A percentile compares a stretch with the other conserved stretches of the same genome.
phyloP scores from a whole-genome alignment of 2,113 vertebrate genomes.

The Eudyptes chrysolophus region DNA sequence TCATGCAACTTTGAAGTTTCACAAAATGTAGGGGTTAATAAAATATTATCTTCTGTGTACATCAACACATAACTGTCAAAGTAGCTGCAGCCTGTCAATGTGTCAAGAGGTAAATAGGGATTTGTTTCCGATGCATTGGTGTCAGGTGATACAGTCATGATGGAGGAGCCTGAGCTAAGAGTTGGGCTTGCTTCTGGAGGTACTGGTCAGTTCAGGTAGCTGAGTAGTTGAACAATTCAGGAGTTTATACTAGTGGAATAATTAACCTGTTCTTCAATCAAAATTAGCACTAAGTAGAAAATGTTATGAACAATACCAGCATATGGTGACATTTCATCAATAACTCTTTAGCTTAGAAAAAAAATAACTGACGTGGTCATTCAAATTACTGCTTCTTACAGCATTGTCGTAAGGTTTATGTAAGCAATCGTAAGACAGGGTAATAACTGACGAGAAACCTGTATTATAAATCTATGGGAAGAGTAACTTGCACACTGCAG shows the following conservation, averaged over 20 bases:
- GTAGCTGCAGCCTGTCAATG: not conserved
- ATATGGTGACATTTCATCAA: conserved; percentile 67
- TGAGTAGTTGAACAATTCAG: not conserved
- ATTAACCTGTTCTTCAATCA: not conserved
- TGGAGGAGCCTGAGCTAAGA: not conserved
- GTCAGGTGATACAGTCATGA: not conserved
- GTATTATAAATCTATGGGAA: not conserved
- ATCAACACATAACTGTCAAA: not conserved
- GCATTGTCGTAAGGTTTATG: not conserved
- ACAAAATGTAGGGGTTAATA: not conserved
- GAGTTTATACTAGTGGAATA: not conserved
- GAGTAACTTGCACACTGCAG: not conserved
- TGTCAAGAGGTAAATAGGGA: not conserved
- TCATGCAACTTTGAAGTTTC: not conserved
- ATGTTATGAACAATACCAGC: not conserved
- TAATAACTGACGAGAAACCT: not conserved
- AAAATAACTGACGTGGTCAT: not conserved
- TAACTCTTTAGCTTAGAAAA: conserved; percentile 42
- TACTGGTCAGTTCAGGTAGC: not conserved
- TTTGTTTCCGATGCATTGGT: not conserved
- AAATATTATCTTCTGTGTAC: not conserved
- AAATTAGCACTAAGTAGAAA: not conserved
- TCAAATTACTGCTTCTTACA: not conserved
- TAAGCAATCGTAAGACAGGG: not conserved
- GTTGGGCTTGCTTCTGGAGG: not conserved